Evolutionary conservation across 2,888 invertebrate genomes (phyloP).

Genomic region (Nemoura dubitans): DNA sequence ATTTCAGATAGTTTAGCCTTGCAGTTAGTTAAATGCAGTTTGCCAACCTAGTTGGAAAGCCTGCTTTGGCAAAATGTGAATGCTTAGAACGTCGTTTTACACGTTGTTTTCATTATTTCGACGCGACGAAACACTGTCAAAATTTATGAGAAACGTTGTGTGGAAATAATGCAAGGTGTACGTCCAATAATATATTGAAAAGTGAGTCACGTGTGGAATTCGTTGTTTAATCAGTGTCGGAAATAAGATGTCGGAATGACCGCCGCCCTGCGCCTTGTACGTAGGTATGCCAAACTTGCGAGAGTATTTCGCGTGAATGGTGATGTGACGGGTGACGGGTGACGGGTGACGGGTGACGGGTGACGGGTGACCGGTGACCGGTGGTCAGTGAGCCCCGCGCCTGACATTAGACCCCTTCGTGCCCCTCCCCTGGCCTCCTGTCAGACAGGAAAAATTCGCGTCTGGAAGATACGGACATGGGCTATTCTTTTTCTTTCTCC

Average conservation of each 20-base stretch:
- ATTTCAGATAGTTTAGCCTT: conserved; percentile 34
- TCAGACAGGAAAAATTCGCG: not conserved
- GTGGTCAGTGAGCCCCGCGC: not conserved
- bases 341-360: not conserved
- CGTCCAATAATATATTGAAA: not conserved
- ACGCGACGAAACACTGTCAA: not conserved
- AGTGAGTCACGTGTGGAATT: not conserved
- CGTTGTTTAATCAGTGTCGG: not conserved
- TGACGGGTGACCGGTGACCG: no score
- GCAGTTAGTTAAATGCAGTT: conserved; percentile 41
- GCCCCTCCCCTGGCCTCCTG: not conserved
- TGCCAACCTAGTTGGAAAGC: conserved; percentile 40
- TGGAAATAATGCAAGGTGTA: not conserved
- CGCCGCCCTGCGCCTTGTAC: no score
- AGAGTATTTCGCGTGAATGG: no score
- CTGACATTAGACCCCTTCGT: not conserved
- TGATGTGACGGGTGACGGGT: no score
- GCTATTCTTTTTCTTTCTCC: not conserved
- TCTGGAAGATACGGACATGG: not conserved
- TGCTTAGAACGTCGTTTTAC: not conserved
- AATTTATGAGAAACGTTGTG: not conserved
- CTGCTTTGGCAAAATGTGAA: conserved; percentile 33
- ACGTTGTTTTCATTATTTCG: not conserved
- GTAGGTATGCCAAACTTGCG: no score
- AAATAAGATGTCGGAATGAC: not conserved